Evolutionary conservation across 2,113 vertebrate species (phyloP).

Genomic region (Vicugna pacos): DNA sequence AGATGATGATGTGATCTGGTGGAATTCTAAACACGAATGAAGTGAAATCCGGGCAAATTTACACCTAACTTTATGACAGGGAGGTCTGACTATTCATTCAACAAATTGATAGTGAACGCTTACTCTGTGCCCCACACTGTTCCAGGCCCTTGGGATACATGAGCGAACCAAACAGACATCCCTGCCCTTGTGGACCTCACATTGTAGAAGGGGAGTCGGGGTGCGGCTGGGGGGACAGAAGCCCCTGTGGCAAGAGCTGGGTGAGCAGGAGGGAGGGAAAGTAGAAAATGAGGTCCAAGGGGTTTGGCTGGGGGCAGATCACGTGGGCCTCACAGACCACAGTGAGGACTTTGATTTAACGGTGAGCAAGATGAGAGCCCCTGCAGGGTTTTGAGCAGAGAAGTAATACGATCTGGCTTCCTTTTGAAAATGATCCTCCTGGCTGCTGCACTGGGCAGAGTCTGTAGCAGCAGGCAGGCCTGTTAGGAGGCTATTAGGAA

Average conservation of each 20-base stretch:
- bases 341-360: background rate
- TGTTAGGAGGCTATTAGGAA: background rate
- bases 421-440: background rate
- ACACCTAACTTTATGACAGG: background rate
- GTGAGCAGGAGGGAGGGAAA: background rate
- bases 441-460: background rate
- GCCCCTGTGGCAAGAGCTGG: background rate
- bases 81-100: background rate
- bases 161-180: background rate
- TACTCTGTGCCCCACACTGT: background rate
- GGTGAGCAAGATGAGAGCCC: background rate
- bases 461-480: background rate
- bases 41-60: conserved; percentile 10
- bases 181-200: background rate
- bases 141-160: background rate
- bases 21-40: background rate
- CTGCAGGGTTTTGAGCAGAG: background rate
- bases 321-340: background rate
- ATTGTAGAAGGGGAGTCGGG: background rate
- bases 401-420: background rate
- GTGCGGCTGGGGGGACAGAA: background rate
- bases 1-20: background rate
- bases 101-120: background rate
- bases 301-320: background rate
- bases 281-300: background rate